Evolutionary conservation across 2,888 invertebrate species (phyloP), one percentile per base, ranked within the genome.

Genomic region (Dasysyrphus tricinctus): DNA sequence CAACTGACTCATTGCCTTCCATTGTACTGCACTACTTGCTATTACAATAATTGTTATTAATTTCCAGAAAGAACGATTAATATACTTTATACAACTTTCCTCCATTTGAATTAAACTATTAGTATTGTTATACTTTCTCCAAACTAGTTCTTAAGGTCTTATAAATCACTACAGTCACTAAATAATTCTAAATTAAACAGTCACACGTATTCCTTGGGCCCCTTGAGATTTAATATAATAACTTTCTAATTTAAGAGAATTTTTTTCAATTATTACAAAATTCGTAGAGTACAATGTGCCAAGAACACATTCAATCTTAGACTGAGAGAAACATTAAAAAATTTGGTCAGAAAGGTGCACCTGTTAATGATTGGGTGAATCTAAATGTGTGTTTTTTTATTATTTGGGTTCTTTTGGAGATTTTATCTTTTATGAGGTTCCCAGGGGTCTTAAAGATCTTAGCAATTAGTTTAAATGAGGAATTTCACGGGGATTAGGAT

Each of bases 401-500:
- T 24, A 2, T 24, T 24, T 24, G 1, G 24, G 24, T 57, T 39
- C 1, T 24, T 24, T 24, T 42, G 39, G 16, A 37, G 19, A 37
- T 37, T n/a, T 0, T 39, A 19, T 7, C 11, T 39, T 19, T 37
- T 57, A 9, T 14, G 14, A 16, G 32, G 12, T 67, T 67, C 19
- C 9, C 19, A 67, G 67, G 19, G 34, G 47, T 67, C 67, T 67
- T 49, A 2, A n/a, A 49, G 12, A 19, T 16, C 5, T 49, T 67
- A 12, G 8, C 65, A 65, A 19, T 49, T 34, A 49, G 16, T 11
- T 19, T 24, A 24, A 24, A 24, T 24, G 19, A 75, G 59, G 72
- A 65, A 84, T 70, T 79, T 84, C 65, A 75, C 57, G 79, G 83
- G 14, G 57, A 51, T 75, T 56, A 63, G 79, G 69, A 73, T 79